Evolutionary conservation across 1,140 invertebrate species (phyloP).

Genomic region (Zaprionus nigranus): DNA sequence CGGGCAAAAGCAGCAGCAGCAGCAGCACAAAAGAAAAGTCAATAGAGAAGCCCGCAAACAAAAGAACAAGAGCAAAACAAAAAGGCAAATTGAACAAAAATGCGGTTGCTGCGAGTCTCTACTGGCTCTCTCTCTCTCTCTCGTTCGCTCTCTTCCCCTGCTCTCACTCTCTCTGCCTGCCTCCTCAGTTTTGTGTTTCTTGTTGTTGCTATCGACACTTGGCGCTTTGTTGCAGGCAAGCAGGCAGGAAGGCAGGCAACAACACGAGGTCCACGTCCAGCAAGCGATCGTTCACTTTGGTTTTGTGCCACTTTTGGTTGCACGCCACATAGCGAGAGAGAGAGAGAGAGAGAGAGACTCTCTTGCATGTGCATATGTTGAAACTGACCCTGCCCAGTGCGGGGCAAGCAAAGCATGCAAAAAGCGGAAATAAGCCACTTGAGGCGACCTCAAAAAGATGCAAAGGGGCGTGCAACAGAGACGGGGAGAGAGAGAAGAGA

Average conservation of each 20-base stretch:
- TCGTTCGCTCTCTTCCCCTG: not conserved
- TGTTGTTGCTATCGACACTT: slow-evolving; percentile 67
- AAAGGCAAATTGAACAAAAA: slow-evolving; percentile 69
- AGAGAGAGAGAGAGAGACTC: not conserved
- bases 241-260: slow-evolving; percentile 8
- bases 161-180: not conserved
- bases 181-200: slow-evolving; percentile 1
- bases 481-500: not conserved
- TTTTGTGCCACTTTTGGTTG: slow-evolving; percentile 69
- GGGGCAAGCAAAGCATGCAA: slow-evolving; percentile 45
- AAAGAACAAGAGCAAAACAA: slow-evolving; percentile 72
- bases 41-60: slow-evolving; percentile 50
- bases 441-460: slow-evolving; percentile 73
- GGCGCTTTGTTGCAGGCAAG: slow-evolving; percentile 65
- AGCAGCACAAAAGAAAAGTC: slow-evolving; percentile 56
- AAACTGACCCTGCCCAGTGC: slow-evolving; percentile 53
- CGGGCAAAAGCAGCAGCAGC: slow-evolving; percentile 43
- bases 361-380: slow-evolving; percentile 29
- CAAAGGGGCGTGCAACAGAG: not conserved
- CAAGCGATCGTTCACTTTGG: slow-evolving; percentile 60
- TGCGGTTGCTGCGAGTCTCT: not conserved
- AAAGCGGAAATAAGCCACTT: slow-evolving; percentile 82
- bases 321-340: slow-evolving; percentile 23
- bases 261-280: slow-evolving; percentile 15
- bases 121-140: not conserved